Evolutionary conservation across 2,888 invertebrate species (phyloP).

Genomic region (Sepiola atlantica): DNA sequence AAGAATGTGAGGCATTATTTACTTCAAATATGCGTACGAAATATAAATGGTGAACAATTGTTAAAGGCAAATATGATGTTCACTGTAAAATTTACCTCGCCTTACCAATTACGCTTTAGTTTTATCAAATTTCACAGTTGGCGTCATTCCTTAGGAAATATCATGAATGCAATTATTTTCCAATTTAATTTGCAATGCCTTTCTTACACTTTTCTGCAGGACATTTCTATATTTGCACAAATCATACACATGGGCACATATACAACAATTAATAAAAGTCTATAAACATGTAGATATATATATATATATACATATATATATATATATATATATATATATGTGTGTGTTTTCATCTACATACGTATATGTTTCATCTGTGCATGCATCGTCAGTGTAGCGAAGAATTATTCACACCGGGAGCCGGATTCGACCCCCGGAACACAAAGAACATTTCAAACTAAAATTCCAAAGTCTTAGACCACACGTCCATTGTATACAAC

Average conservation of each 20-base stretch:
- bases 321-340: not conserved
- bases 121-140: not conserved
- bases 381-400: no score
- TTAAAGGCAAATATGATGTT: not conserved
- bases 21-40: not conserved
- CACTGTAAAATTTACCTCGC: not conserved
- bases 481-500: no score
- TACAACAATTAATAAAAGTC: not conserved
- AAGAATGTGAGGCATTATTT: not conserved
- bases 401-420: no score
- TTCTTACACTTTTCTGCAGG: not conserved
- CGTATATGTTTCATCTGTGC: no score
- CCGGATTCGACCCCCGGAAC: no score
- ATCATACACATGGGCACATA: not conserved
- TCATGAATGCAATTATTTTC: not conserved
- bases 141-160: not conserved
- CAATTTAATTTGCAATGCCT: not conserved
- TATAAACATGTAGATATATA: not conserved
- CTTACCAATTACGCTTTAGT: not conserved
- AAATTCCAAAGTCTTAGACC: no score
- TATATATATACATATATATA: not conserved
- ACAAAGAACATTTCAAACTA: no score
- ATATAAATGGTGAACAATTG: not conserved
- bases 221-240: not conserved
- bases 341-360: not conserved